Conservation (phyloP, 1,140 invertebrate genomes). For the Lepidotrigona ventralis region DNA sequence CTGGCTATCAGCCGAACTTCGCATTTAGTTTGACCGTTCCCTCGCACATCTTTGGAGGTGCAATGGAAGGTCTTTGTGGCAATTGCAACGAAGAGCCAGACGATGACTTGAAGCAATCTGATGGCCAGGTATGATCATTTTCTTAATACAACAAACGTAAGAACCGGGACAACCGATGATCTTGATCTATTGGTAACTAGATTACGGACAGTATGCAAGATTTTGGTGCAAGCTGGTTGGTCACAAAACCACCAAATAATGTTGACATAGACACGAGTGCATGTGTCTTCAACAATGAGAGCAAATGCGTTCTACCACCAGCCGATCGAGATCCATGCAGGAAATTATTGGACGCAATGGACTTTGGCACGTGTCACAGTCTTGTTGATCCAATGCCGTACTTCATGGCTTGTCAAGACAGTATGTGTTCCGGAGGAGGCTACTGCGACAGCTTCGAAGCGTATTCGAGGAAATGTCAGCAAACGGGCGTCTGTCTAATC, state of each 20-base stretch:
- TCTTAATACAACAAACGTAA: not conserved
- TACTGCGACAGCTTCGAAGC: slow-evolving; percentile 85
- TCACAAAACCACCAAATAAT: slow-evolving; percentile 73
- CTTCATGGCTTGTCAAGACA: slow-evolving; percentile 85
- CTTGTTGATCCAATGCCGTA: slow-evolving; percentile 86
- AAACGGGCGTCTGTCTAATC: slow-evolving; percentile 84
- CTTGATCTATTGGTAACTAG: slow-evolving; percentile 24
- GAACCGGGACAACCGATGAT: not conserved
- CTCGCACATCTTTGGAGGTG: slow-evolving; percentile 86
- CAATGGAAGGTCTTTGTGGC: slow-evolving; percentile 89
- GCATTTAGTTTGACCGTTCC: slow-evolving; percentile 84
- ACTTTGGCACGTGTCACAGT: slow-evolving; percentile 87
- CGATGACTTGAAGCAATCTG: slow-evolving; percentile 83
- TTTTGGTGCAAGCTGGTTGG: slow-evolving; percentile 84
- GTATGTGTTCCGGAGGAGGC: slow-evolving; percentile 82
- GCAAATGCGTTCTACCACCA: slow-evolving; percentile 77
- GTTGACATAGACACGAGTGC: slow-evolving; percentile 58
- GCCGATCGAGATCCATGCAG: slow-evolving; percentile 84
- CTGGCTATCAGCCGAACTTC: slow-evolving; percentile 75
- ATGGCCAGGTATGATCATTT: slow-evolving; percentile 73
- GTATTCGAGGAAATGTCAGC: slow-evolving; percentile 87
- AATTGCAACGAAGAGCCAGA: slow-evolving; percentile 85
- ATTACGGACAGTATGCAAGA: slow-evolving; percentile 73
- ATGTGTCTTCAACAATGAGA: slow-evolving; percentile 61
- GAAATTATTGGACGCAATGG: slow-evolving; percentile 82